These are phyloP conservation scores for Drosophila repleta DNA, from an alignment of 1,140 invertebrate species.

Conservation along the genomic window DNA sequence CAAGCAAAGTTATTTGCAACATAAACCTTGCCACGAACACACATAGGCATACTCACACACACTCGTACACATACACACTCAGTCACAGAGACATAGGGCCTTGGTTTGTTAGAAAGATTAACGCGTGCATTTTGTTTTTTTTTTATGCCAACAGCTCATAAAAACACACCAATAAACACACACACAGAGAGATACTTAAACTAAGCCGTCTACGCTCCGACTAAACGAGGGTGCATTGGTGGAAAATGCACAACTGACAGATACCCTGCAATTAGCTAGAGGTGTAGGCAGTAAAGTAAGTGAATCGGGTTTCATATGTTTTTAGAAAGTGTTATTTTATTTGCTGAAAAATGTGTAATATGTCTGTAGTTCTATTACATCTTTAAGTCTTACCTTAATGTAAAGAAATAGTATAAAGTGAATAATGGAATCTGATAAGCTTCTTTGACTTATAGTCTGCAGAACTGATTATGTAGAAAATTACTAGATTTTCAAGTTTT, in stretches of 20 bases:
- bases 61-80: conserved; percentile 4
- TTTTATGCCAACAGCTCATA: conserved; percentile 64
- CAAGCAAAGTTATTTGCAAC: conserved; percentile 73
- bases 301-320: too few relatives aligned
- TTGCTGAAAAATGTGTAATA: too few relatives aligned
- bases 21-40: conserved; percentile 47
- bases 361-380: too few relatives aligned
- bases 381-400: too few relatives aligned
- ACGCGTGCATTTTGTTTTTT: conserved; percentile 66
- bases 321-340: too few relatives aligned
- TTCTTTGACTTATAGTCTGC: too few relatives aligned
- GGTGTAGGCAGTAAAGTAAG: too few relatives aligned
- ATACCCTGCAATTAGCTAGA: background rate
- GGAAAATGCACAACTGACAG: background rate
- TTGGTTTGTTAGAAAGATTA: conserved; percentile 78
- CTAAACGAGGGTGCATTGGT: conserved; percentile 11
- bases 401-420: too few relatives aligned
- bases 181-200: conserved; percentile 46
- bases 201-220: conserved; percentile 71
- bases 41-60: background rate
- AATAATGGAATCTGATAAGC: too few relatives aligned
- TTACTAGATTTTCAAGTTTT: too few relatives aligned
- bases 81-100: conserved; percentile 29
- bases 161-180: conserved; percentile 41
- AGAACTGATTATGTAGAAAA: too few relatives aligned